These are phyloP conservation scores for Macrotus californicus DNA, from an alignment of 2,113 vertebrate genomes.

Conservation along the genomic window DNA sequence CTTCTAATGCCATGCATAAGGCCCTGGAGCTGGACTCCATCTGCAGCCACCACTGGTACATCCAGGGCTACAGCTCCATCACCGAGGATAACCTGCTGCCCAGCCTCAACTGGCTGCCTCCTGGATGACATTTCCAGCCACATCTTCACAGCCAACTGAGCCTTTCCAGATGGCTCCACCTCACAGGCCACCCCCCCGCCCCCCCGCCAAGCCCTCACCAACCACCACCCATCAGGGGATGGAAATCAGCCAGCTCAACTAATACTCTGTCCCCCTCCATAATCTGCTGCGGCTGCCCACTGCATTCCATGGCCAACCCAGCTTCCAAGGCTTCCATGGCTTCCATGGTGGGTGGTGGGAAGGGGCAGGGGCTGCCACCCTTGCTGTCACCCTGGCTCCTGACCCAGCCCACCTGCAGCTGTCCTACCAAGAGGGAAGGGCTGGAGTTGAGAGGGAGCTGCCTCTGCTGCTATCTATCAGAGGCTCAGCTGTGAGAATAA, in stretches of 20 bases:
- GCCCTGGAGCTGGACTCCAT: constrained; percentile 85
- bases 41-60: constrained; percentile 91
- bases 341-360: neutral
- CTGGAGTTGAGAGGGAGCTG: neutral
- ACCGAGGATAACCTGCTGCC: constrained; percentile 87
- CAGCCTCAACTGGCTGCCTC: constrained; percentile 91
- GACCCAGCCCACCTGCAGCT: neutral
- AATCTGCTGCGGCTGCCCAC: constrained; percentile 30
- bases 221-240: neutral
- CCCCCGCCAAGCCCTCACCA: neutral
- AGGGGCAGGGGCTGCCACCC: neutral
- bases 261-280: neutral
- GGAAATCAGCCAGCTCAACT: neutral
- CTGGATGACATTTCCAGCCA: constrained; percentile 77
- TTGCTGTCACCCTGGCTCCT: neutral
- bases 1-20: constrained; percentile 57
- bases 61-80: constrained; percentile 88
- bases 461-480: neutral
- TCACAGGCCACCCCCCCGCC: neutral
- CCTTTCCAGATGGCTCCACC: neutral
- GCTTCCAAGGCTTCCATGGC: neutral
- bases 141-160: constrained; percentile 75
- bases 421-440: neutral
- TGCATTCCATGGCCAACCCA: neutral
- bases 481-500: constrained; percentile 60